Percentiles rank a stretch among this genome's conserved stretches.
Conservation (phyloP, 2,113 vertebrate species). For the Rhineura floridana region DNA sequence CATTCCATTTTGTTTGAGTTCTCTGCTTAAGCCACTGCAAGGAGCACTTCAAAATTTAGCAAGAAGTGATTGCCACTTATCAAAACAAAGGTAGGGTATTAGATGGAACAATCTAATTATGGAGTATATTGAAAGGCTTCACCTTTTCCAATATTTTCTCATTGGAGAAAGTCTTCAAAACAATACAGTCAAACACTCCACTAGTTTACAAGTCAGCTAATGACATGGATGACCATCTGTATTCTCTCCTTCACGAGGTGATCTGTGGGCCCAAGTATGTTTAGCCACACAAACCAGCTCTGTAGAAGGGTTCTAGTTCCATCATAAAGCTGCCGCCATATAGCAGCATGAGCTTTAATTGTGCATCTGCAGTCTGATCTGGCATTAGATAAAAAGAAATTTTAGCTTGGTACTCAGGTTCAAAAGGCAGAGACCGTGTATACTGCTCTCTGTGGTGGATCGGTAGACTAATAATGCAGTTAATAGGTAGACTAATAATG, state of each 20-base stretch:
- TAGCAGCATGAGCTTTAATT: background rate
- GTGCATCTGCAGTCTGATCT: background rate
- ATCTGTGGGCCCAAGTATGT: background rate
- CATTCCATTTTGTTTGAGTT: constrained; percentile 66
- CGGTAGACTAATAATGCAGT: too few species aligned
- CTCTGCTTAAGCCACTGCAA: constrained; percentile 66
- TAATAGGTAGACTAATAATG: too few species aligned
- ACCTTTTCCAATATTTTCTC: background rate
- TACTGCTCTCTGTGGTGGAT: background rate
- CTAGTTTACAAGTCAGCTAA: background rate
- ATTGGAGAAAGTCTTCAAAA: background rate
- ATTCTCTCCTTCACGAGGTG: background rate
- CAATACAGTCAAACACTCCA: background rate
- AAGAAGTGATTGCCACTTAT: constrained; percentile 25
- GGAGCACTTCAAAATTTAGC: constrained; percentile 61
- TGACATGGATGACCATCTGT: background rate
- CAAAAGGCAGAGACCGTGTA: background rate
- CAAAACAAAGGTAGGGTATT: constrained; percentile 49
- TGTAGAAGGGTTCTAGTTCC: background rate
- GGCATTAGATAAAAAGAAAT: background rate
- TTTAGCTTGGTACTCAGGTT: too few species aligned
- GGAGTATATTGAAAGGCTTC: background rate
- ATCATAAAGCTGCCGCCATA: background rate
- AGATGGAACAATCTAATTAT: constrained; percentile 49
- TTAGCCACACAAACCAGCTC: background rate